Conservation (phyloP, 2,888 invertebrate genomes). For the Pachydiplax longipennis region DNA sequence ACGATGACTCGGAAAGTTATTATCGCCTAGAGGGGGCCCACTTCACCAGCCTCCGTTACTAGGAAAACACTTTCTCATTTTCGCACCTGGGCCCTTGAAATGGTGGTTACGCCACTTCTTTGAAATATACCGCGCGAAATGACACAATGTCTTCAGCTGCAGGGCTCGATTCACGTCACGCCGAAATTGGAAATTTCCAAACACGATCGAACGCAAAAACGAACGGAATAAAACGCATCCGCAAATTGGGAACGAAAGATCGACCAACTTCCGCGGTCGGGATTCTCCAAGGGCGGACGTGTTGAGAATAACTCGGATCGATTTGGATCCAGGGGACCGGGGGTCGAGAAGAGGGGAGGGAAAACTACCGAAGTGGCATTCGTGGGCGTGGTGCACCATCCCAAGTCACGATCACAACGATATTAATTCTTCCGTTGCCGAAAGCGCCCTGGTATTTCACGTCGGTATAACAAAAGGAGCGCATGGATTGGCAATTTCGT, state of each 20-base stretch:
- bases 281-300: background rate
- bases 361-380: background rate
- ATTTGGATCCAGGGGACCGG: background rate
- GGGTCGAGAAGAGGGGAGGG: background rate
- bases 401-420: conserved; percentile 22
- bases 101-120: no score
- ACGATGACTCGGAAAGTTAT: no score
- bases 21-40: no score
- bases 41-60: no score
- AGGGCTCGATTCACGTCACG: no score
- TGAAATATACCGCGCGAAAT: no score
- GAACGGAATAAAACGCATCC: background rate
- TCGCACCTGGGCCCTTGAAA: no score
- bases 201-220: no score
- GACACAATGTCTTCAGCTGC: no score
- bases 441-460: conserved; percentile 23
- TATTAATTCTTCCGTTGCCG: conserved; percentile 20
- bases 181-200: no score
- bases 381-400: conserved; percentile 23
- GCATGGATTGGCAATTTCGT: conserved; percentile 17
- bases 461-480: conserved; percentile 2
- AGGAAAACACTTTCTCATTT: no score
- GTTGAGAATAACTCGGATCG: background rate
- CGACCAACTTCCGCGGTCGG: background rate
- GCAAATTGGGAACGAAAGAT: background rate